These are phyloP conservation scores for Rhaphigaster nebulosa DNA, from an alignment of 2,888 invertebrate genomes.

Conservation along the genomic window DNA sequence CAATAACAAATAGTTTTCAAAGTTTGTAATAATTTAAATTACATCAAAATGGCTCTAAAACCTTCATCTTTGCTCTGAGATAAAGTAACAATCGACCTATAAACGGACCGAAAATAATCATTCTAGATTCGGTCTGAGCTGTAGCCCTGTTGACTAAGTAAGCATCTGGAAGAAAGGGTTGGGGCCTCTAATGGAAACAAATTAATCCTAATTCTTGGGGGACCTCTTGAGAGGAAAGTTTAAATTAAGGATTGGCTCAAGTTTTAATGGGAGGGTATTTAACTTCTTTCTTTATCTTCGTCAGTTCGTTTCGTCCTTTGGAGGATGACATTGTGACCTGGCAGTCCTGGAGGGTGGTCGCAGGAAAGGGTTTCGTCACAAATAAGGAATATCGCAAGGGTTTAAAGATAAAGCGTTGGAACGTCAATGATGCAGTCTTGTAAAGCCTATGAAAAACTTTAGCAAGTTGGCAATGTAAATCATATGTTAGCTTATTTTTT, in stretches of 20 bases:
- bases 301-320: not conserved
- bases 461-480: not conserved
- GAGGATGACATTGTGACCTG: conserved; percentile 10
- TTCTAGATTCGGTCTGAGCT: not conserved
- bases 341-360: not conserved
- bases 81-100: not conserved
- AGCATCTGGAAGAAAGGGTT: conserved; percentile 41
- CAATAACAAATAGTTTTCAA: too few species aligned
- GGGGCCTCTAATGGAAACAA: conserved; percentile 31
- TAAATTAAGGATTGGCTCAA: conserved; percentile 22
- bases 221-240: not conserved
- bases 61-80: not conserved
- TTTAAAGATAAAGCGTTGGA: not conserved
- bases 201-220: conserved; percentile 27
- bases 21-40: not conserved
- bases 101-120: conserved; percentile 2
- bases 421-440: not conserved
- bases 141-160: conserved; percentile 14
- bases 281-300: conserved; percentile 25
- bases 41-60: not conserved
- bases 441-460: not conserved
- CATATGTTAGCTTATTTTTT: too few species aligned
- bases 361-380: not conserved
- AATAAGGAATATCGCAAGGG: not conserved
- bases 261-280: conserved; percentile 18